These are phyloP conservation scores for Tor tambroides DNA, from an alignment of 2,113 vertebrate genomes.

Conservation along the genomic window DNA sequence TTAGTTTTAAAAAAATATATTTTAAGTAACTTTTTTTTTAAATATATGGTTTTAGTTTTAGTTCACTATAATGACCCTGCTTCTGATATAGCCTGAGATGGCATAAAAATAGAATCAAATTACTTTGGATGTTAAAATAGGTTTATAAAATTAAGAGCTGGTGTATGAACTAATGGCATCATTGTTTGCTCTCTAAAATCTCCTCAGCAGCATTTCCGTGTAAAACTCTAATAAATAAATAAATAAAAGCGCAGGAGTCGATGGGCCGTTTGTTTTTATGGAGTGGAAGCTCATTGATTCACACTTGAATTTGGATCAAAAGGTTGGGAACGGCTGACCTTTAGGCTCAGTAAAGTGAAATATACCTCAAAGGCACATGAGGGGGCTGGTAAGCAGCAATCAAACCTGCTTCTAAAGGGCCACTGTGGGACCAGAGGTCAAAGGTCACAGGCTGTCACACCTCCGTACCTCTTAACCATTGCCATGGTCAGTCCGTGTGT, in stretches of 20 bases:
- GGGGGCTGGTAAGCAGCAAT: constrained; percentile 35
- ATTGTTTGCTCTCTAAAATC: not conserved
- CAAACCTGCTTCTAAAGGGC: constrained; percentile 48
- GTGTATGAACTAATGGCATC: not conserved
- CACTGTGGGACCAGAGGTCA: constrained; percentile 45
- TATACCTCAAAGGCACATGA: constrained; percentile 32
- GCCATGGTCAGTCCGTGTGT: constrained; percentile 53
- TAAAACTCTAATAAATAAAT: not conserved
- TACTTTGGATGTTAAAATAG: too few relatives aligned
- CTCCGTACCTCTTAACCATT: constrained; percentile 49
- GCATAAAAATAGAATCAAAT: too few relatives aligned
- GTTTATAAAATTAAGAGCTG: not conserved
- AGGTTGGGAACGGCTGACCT: constrained; percentile 24
- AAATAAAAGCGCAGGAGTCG: too few relatives aligned
- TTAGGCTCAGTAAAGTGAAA: constrained; percentile 41
- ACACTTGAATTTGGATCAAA: constrained; percentile 41
- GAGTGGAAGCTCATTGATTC: not conserved
- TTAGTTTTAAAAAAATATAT: too few relatives aligned
- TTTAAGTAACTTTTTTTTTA: too few relatives aligned
- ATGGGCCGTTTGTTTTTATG: not conserved
- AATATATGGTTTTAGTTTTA: too few relatives aligned
- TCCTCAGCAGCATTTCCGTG: too few relatives aligned
- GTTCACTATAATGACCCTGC: too few relatives aligned
- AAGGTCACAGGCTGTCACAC: constrained; percentile 30
- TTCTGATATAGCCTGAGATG: too few relatives aligned